phyloP scores from a whole-genome alignment of 2,113 vertebrate genomes.

The Diglossa brunneiventris region DNA sequence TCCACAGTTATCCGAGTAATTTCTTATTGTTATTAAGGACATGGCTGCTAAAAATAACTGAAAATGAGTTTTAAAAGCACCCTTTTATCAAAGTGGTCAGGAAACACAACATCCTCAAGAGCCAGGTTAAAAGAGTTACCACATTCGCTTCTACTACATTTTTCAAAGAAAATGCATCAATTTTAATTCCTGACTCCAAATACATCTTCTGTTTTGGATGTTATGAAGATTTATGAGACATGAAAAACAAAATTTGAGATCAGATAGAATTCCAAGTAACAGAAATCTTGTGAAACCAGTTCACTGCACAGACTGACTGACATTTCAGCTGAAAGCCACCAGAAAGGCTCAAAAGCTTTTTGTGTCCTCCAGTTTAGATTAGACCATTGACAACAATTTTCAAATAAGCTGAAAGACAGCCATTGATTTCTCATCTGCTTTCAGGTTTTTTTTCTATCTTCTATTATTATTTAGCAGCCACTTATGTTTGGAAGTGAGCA shows the following conservation, averaged over 20 bases:
- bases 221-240: neutral
- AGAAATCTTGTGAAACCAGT: neutral
- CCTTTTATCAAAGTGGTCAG: neutral
- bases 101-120: neutral
- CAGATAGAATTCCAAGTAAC: neutral
- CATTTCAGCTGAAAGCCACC: neutral
- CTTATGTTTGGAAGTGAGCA: neutral
- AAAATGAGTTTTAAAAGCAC: neutral
- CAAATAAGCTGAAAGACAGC: neutral
- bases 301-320: neutral
- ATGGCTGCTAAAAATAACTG: neutral
- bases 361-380: neutral
- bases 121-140: neutral
- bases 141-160: neutral
- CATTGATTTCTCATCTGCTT: neutral
- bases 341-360: neutral
- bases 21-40: neutral
- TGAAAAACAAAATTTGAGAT: neutral
- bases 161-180: neutral
- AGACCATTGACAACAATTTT: neutral
- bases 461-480: neutral
- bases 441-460: neutral
- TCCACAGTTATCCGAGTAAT: neutral
- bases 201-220: neutral
- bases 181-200: neutral